Evolutionary conservation across 2,797 vertebrate genomes (phyloP), one percentile per base, ranked within the genome.

Genomic region (Sitta carolinensis): DNA sequence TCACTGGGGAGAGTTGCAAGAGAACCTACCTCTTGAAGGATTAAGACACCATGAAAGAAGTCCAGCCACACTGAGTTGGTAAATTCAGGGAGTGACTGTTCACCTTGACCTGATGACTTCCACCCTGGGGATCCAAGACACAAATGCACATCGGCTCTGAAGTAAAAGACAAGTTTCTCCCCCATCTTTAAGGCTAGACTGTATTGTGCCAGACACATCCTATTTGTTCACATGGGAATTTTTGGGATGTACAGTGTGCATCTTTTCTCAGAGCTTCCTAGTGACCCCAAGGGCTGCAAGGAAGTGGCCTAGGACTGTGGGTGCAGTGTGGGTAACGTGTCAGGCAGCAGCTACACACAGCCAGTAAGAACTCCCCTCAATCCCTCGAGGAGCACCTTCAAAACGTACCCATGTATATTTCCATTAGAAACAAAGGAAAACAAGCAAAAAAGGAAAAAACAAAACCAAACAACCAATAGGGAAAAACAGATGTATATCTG

Each of bases 61-160:
- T 9, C 32, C 14, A n/a, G 43, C 42, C 45, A 36, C 17, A 5
- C 2, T 0, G 2, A 55, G 63, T 2, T 5, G 1, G 13, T n/a
- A 38, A 47, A 63, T 51, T 78, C 52, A 50, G 26, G 18, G 36
- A 59, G 14, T 15, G 13, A 42, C 25, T 27, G 40, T 10, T 40
- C 38, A 36, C 30, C 55, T 58, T 2, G 2, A 77, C 34, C 26
- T 68, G 30, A 21, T 27, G 22, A 40, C 7, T 40, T 91, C 66
- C 36, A 62, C 13, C 10, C 9, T 17, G 32, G 26, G 23, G 13
- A 77, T 13, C 21, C 10, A 3, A 67, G 48, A 43, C 19, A 36
- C 3, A 70, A 79, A 79, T 1, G 2, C 52, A 58, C 42, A 29
- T 5, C 32, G 50, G 10, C 25, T 36, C 10, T 7, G 12, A 50